Conservation (phyloP, 2,888 invertebrate species). For the Apamea epomidion region DNA sequence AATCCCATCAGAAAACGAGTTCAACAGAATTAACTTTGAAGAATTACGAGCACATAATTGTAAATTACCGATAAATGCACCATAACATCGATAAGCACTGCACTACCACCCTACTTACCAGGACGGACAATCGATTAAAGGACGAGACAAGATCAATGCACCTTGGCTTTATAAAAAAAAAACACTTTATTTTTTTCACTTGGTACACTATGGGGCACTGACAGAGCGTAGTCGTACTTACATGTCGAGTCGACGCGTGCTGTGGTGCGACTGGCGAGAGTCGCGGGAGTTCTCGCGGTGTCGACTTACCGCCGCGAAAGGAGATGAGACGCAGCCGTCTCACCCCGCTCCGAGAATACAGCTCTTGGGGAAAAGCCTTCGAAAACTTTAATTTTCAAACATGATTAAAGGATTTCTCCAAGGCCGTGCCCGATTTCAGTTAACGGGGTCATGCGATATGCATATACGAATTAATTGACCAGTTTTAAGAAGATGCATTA, state of each 20-base stretch:
- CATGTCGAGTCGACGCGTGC: slow-evolving; percentile 91
- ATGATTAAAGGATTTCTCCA: slow-evolving; percentile 64
- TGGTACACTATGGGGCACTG: slow-evolving; percentile 81
- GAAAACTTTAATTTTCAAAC: slow-evolving; percentile 56
- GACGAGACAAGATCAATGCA: slow-evolving; percentile 77
- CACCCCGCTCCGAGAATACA: slow-evolving; percentile 84
- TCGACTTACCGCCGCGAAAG: slow-evolving; percentile 90
- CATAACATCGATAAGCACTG: slow-evolving; percentile 71
- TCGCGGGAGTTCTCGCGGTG: slow-evolving; percentile 82
- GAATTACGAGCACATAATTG: slow-evolving; percentile 48
- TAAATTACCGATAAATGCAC: slow-evolving; percentile 62
- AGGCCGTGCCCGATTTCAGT: slow-evolving; percentile 47
- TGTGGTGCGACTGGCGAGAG: slow-evolving; percentile 89
- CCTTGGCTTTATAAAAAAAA: slow-evolving; percentile 75
- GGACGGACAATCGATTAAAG: slow-evolving; percentile 63
- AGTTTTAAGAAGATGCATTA: slow-evolving; percentile 15
- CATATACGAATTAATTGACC: slow-evolving; percentile 28
- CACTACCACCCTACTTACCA: slow-evolving; percentile 83
- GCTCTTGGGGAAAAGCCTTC: slow-evolving; percentile 76
- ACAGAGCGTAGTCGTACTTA: slow-evolving; percentile 84
- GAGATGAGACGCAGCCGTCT: slow-evolving; percentile 80
- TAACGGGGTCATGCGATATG: slow-evolving; percentile 49
- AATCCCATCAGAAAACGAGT: slow-evolving; percentile 19
- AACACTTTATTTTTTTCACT: slow-evolving; percentile 81
- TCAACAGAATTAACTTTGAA: slow-evolving; percentile 31